These are phyloP conservation scores for Dipodomys ordii DNA, from an alignment of 2,113 vertebrate species.

Conservation along the genomic window DNA sequence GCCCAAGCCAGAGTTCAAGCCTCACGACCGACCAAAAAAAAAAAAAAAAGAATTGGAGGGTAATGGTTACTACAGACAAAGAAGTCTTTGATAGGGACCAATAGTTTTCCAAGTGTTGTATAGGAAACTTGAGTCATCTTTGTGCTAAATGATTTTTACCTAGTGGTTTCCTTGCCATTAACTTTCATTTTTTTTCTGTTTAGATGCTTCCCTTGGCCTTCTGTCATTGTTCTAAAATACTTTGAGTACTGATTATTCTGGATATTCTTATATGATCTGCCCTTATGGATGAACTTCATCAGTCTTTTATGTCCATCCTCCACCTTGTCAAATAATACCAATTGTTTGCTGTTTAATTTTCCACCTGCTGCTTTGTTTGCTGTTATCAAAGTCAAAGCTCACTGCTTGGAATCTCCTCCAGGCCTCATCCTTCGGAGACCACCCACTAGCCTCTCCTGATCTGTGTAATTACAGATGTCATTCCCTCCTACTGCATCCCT, in stretches of 20 bases:
- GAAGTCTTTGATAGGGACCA: neutral
- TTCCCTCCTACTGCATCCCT: neutral
- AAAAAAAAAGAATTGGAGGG: neutral
- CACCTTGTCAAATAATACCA: accelerated
- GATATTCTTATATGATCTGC: neutral
- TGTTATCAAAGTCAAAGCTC: neutral
- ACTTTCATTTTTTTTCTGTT: neutral
- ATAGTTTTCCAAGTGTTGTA: neutral
- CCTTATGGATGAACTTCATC: neutral
- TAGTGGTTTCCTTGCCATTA: neutral
- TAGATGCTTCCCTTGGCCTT: neutral
- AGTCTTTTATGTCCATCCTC: neutral
- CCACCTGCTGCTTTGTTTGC: neutral
- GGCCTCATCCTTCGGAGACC: neutral
- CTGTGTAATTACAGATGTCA: neutral
- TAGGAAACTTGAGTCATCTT: neutral
- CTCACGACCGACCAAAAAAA: too few relatives aligned
- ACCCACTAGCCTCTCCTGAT: neutral
- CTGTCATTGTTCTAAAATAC: neutral
- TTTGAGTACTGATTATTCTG: neutral
- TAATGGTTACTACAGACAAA: neutral
- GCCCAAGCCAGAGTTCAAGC: too few relatives aligned
- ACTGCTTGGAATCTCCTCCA: neutral
- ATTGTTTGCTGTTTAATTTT: neutral
- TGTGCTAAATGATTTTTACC: neutral